Evolutionary conservation across 1,140 invertebrate genomes (phyloP).

Genomic region (Temnothorax nylanderi): DNA sequence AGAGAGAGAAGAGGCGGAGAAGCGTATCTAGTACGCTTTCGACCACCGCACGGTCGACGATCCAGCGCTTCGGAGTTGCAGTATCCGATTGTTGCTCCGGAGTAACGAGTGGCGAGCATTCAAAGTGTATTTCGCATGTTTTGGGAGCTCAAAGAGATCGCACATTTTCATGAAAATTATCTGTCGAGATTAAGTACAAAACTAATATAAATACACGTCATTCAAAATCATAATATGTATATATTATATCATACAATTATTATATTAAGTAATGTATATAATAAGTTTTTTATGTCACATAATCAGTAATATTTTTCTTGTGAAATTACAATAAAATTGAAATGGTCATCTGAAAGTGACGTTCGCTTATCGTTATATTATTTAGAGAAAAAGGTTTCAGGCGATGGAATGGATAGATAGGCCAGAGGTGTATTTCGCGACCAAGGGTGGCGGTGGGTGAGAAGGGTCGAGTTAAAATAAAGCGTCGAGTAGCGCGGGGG

Average conservation of each 20-base stretch:
- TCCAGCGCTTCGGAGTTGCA: slow-evolving; percentile 26
- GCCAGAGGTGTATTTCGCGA: not conserved
- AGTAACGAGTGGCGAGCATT: slow-evolving; percentile 2
- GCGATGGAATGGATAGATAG: not conserved
- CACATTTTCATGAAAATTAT: slow-evolving; percentile 48
- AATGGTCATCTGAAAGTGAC: slow-evolving; percentile 19
- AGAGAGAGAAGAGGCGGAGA: not conserved
- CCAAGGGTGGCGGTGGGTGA: not conserved
- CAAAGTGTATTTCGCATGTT: slow-evolving; percentile 26
- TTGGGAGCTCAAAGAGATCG: slow-evolving; percentile 36
- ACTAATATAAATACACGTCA: too few relatives aligned
- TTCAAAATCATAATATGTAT: too few relatives aligned
- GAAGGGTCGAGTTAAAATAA: slow-evolving; percentile 37
- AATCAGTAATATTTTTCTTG: slow-evolving; percentile 12
- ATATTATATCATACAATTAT: too few relatives aligned
- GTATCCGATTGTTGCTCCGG: slow-evolving; percentile 42
- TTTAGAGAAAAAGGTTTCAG: not conserved
- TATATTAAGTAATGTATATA: not conserved
- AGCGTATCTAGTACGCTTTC: slow-evolving; percentile 28
- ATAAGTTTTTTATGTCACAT: not conserved
- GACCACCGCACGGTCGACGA: slow-evolving; percentile 20
- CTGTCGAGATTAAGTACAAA: not conserved
- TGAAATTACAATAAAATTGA: not conserved
- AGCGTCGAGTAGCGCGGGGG: not conserved
- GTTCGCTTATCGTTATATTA: not conserved